Base-by-base conservation (phyloP, 2,888 invertebrate species). In the Microdon myrmicae region DNA sequence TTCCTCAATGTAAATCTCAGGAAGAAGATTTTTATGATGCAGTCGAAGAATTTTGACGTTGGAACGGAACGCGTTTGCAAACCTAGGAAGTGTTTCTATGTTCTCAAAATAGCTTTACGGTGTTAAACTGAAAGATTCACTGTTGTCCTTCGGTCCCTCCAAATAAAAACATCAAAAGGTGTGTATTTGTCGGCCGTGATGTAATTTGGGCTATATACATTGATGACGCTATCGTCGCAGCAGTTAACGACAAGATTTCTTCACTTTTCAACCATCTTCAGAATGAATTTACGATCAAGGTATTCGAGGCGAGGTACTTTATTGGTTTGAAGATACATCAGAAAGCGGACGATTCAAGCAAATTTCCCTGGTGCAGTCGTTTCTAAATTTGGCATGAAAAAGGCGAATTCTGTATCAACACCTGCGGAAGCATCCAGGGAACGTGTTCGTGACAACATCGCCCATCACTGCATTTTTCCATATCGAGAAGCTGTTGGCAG, bases 191-290 rank as follows among this genome's bases (percentile, higher is more conserved):
- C 13, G 51, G 58, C 6, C 9, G 45, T 5, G 34, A 31, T 10
- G 34, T 68, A 8, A 41, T 71, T 7, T 20, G 72, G 7, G 70
- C 68, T 1, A 67, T 72, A n/a, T 73, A 70, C 53, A 69, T 73
- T 16, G 73, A 71, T 32, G 70, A 71, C 51, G 68, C 69, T 8
- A 25, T 70, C 7, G 58, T 70, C 9, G 66, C 66, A 7, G 48
- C 67, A 16, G 49, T 37, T 6, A 23, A 43, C 23, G 32, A 53
- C 9, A 48, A 31, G 4, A 38, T 68, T 4, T 28, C 41, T 2
- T 4, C 22, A 8, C 45, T 69, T 8, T 17, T 69, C 1, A 32
- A 37, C 8, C 14, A 37, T 2, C 26, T 68, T 2, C 31, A 22
- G 23, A 56, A 35, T 14, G 16, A 64, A 5, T 58, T 67, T 29